Conservation (phyloP, 1,140 invertebrate genomes). For the Drosophila saltans region DNA sequence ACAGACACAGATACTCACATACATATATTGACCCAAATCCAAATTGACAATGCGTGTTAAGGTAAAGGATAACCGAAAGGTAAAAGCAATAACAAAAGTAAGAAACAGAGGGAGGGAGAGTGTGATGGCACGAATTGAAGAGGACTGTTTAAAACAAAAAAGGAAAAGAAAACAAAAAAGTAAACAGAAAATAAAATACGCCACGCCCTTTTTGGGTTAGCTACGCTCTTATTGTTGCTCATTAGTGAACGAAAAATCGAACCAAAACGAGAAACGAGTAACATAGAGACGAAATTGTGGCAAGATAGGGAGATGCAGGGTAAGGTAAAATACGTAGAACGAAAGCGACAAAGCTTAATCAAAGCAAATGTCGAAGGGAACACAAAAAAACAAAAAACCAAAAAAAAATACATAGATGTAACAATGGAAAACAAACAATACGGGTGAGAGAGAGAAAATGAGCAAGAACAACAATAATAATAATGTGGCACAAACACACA, state of each 20-base stretch:
- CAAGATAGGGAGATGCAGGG: slow-evolving; percentile 7
- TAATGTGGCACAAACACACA: slow-evolving; percentile 59
- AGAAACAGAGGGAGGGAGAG: background rate
- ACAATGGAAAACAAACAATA: slow-evolving; percentile 77
- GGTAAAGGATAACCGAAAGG: slow-evolving; percentile 48
- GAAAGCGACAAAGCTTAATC: slow-evolving; percentile 46
- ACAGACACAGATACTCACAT: slow-evolving; percentile 22
- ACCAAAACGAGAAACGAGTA: slow-evolving; percentile 29
- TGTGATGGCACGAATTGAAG: no score
- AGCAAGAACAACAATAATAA: slow-evolving; percentile 66
- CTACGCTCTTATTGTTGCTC: slow-evolving; percentile 65
- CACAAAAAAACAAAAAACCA: slow-evolving; percentile 30
- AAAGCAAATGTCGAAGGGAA: slow-evolving; percentile 41
- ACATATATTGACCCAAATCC: slow-evolving; percentile 74
- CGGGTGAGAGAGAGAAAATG: slow-evolving; percentile 68
- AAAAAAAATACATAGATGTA: slow-evolving; percentile 36
- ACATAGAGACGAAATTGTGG: background rate
- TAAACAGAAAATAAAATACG: slow-evolving; percentile 75
- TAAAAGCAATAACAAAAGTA: slow-evolving; percentile 39
- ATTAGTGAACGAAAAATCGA: slow-evolving; percentile 72
- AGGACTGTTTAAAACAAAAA: slow-evolving; percentile 72
- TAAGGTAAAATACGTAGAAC: slow-evolving; percentile 34
- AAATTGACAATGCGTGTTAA: slow-evolving; percentile 46
- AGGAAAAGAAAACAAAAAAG: slow-evolving; percentile 67
- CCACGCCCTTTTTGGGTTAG: slow-evolving; percentile 71